These are phyloP conservation scores for Caenorhabditis imperialis DNA, from an alignment of 2,888 invertebrate species.

Conservation along the genomic window DNA sequence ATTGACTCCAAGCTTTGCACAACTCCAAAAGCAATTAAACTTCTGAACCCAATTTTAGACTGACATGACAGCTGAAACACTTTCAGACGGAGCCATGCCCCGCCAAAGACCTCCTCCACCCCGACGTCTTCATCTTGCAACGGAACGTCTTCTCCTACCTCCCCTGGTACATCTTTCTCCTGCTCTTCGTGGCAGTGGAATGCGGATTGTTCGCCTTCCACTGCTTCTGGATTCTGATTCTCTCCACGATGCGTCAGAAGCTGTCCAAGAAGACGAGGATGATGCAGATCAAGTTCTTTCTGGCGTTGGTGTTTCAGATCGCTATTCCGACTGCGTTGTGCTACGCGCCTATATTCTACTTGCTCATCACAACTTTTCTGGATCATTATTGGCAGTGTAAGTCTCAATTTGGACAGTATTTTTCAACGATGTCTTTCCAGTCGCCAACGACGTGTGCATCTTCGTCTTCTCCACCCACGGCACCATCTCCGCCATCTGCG, in stretches of 20 bases:
- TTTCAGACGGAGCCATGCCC: no score
- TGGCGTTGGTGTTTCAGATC: constrained; percentile 26
- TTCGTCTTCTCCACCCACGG: no score
- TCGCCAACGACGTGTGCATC: no score
- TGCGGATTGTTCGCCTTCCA: constrained; percentile 37
- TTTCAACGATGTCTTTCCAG: no score
- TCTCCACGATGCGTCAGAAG: constrained; percentile 29
- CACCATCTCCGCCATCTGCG: no score
- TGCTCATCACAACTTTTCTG: not conserved
- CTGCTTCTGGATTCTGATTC: constrained; percentile 26
- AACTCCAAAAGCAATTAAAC: no score
- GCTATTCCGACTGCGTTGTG: constrained; percentile 23
- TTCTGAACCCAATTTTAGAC: no score
- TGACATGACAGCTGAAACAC: constrained; percentile 1
- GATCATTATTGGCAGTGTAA: constrained; percentile 38
- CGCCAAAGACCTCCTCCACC: constrained; percentile 25
- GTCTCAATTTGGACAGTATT: not conserved
- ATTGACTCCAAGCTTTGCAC: no score
- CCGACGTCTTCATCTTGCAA: constrained; percentile 27
- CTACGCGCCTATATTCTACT: constrained; percentile 20
- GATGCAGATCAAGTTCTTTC: constrained; percentile 43
- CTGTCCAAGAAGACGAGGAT: constrained; percentile 27
- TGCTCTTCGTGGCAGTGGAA: constrained; percentile 26
- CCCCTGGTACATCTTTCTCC: constrained; percentile 22
- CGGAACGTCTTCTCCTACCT: not conserved